Evolutionary conservation across 2,113 vertebrate species (phyloP).

Genomic region (Eclectus roratus): DNA sequence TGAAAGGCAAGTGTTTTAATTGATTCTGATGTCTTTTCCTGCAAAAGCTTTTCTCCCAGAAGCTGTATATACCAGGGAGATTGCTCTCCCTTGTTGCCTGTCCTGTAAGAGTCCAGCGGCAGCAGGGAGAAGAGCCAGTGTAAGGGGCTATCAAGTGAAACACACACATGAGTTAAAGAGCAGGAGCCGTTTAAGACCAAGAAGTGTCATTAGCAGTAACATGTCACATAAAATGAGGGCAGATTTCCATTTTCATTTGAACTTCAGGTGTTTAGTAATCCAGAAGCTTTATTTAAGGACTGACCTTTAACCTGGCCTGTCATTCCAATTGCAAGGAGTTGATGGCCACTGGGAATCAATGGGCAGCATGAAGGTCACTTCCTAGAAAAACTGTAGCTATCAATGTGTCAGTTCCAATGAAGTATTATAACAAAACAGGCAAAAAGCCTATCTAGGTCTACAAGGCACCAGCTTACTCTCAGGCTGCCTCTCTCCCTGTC

Average conservation of each 20-base stretch:
- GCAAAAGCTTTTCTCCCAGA: neutral
- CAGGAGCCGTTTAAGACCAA: constrained; percentile 34
- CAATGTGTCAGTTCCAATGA: constrained; percentile 86
- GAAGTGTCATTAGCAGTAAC: constrained; percentile 58
- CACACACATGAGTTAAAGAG: neutral
- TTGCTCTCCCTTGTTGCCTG: neutral
- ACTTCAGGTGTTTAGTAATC: constrained; percentile 79
- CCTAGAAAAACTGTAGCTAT: constrained; percentile 84
- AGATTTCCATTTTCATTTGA: constrained; percentile 85
- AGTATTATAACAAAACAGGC: constrained; percentile 79
- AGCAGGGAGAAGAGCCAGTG: neutral
- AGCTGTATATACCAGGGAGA: neutral
- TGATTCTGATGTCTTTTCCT: constrained; percentile 28
- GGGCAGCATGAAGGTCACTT: constrained; percentile 84
- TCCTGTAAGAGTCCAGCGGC: neutral
- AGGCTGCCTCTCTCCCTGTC: neutral
- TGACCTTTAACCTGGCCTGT: constrained; percentile 85
- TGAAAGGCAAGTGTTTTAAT: constrained; percentile 53
- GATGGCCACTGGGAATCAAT: constrained; percentile 84
- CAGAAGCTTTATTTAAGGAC: constrained; percentile 86
- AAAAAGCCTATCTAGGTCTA: constrained; percentile 69
- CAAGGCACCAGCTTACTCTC: neutral
- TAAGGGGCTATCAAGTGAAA: neutral
- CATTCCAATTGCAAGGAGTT: constrained; percentile 78
- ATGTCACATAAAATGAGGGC: constrained; percentile 68